Evolutionary conservation across 2,888 invertebrate species (phyloP), one percentile per base, ranked within the genome.

Genomic region (Altica lythri): DNA sequence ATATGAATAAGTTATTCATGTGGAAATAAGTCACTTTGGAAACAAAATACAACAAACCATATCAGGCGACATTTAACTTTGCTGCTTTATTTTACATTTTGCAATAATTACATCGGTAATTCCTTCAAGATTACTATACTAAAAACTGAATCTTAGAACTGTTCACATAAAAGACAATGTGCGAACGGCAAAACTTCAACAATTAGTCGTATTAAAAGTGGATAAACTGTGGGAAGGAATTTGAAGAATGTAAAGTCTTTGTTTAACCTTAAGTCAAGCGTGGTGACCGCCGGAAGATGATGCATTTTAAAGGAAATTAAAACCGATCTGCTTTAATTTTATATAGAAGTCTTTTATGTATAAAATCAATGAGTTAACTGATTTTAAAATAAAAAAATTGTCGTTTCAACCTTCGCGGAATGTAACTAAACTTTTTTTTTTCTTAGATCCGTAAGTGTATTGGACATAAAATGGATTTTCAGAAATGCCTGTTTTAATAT

Each of bases 151-250:
- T 32, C 30, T 34, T 34, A 34, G 34, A 34, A 34, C 8, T 8
- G 34, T 51, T 43, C 44, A 27, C 43, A 27, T 44, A 52, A 40
- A 44, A 58, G 29, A 44, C 48, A 49, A 49, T 49, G 55, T 38
- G 53, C 48, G 29, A 55, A 55, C 51, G 47, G 19, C 17, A 27
- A 18, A 34, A 40, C 47, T 50, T 19, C 22, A 30, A 49, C 55
- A 57, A 60, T 60, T 60, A 60, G 53, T 60, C 48, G 46, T 53
- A 55, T 49, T 56, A 50, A 55, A 52, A 53, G 37, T 48, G 52
- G 56, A 50, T 48, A 50, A 51, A 55, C 54, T 65, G 65, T 66
- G 66, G 66, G 66, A 66, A 68, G 66, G 66, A 65, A 67, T 67
- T 60, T 56, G 19, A 50, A 53, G 66, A 68, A 68, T 68, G 66